These are phyloP conservation scores for Lytechinus pictus DNA, from an alignment of 35 echinoderm and acorn worm genomes.

Conservation along the genomic window DNA sequence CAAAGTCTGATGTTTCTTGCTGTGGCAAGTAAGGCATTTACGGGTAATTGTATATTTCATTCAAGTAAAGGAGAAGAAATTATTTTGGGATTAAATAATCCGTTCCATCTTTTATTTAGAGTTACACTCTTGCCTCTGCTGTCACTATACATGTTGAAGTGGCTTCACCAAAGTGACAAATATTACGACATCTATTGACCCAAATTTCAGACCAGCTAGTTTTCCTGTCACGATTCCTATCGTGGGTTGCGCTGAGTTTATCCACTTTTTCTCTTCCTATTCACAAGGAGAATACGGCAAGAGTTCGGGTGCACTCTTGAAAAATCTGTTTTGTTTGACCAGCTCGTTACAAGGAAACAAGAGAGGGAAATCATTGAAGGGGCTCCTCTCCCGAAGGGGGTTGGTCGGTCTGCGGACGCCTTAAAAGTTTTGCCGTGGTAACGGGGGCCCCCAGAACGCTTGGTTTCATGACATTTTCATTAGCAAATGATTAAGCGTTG, in stretches of 20 bases:
- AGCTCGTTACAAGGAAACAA: neutral
- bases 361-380: neutral
- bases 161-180: neutral
- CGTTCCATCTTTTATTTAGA: neutral
- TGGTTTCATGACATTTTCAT: neutral
- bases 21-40: neutral
- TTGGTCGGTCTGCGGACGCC: neutral
- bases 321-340: conserved; percentile 12
- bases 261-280: conserved; percentile 3
- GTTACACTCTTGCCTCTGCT: neutral
- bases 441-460: neutral
- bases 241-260: neutral
- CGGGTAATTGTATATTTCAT: neutral
- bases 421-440: neutral
- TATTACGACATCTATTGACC: neutral
- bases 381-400: neutral
- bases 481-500: neutral
- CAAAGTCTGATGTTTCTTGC: neutral
- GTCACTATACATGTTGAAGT: neutral
- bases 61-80: neutral
- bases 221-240: neutral
- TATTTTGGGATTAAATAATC: too few relatives aligned
- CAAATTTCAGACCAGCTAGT: neutral
- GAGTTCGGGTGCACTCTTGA: conserved; percentile 7
- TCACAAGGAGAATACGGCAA: neutral